Evolutionary conservation across 2,113 vertebrate genomes (phyloP).

Genomic region (Vulpes ferrilata): DNA sequence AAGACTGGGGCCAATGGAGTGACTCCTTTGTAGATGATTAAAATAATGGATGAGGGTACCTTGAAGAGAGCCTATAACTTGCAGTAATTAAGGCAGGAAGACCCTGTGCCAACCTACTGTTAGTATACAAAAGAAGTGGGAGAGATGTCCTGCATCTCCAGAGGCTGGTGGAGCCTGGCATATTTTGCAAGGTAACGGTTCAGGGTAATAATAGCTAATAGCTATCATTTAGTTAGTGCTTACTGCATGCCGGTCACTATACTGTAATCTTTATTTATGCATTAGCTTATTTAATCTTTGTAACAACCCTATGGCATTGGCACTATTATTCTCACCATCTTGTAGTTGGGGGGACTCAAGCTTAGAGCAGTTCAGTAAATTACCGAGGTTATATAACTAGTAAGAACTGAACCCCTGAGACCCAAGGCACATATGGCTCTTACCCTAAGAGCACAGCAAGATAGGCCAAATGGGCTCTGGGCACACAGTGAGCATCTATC

Average conservation of each 20-base stretch:
- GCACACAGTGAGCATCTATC: neutral
- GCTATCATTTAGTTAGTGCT: neutral
- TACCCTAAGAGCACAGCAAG: neutral
- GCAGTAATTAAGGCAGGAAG: neutral
- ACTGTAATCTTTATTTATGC: neutral
- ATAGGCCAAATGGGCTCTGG: neutral
- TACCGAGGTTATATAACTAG: neutral
- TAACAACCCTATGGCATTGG: neutral
- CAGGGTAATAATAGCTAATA: constrained; percentile 29
- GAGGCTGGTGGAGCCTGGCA: neutral
- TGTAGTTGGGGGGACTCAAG: neutral
- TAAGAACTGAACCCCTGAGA: neutral
- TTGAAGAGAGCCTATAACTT: neutral
- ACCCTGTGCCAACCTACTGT: neutral
- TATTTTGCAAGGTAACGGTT: neutral
- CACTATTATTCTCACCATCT: neutral
- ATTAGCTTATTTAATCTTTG: constrained; percentile 15
- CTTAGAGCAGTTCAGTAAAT: neutral
- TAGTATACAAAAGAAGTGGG: neutral
- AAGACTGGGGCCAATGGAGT: neutral
- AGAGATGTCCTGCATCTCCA: neutral
- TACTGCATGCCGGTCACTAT: neutral
- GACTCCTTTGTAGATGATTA: neutral
- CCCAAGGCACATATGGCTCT: neutral
- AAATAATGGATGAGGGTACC: neutral